phyloP scores from a whole-genome alignment of 1,140 invertebrate genomes.

The Venustaconcha ellipsiformis region DNA sequence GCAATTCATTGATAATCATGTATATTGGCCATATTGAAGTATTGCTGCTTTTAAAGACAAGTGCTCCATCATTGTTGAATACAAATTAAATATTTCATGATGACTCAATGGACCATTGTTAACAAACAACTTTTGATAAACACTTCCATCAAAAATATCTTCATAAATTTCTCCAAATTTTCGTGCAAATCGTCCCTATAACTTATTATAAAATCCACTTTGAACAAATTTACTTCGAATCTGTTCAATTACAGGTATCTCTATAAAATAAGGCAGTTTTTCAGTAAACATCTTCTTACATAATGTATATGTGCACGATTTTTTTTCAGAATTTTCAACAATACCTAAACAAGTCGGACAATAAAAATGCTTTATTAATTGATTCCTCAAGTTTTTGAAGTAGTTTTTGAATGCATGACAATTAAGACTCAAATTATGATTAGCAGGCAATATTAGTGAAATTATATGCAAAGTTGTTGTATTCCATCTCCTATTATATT shows the following conservation, averaged over 20 bases:
- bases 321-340: background rate
- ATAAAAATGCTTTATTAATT: conserved; percentile 2
- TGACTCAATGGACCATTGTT: conserved; percentile 78
- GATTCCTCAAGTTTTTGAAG: conserved; percentile 12
- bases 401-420: background rate
- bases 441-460: background rate
- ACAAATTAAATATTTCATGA: conserved; percentile 22
- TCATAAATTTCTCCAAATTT: background rate
- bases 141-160: conserved; percentile 20
- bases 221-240: background rate
- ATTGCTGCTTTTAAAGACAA: conserved; percentile 31
- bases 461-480: background rate
- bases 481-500: conserved; percentile 10
- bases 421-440: conserved; percentile 1
- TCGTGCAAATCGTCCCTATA: background rate
- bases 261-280: conserved; percentile 3
- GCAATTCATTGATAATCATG: conserved; percentile 22
- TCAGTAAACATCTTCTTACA: too few relatives aligned
- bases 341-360: background rate
- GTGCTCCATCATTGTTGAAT: conserved; percentile 31
- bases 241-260: background rate
- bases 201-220: background rate
- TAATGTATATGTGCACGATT: too few relatives aligned
- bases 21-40: conserved; percentile 29
- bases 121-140: conserved; percentile 8